Conservation (phyloP, 2,113 vertebrate genomes). For the Pongo pygmaeus region DNA sequence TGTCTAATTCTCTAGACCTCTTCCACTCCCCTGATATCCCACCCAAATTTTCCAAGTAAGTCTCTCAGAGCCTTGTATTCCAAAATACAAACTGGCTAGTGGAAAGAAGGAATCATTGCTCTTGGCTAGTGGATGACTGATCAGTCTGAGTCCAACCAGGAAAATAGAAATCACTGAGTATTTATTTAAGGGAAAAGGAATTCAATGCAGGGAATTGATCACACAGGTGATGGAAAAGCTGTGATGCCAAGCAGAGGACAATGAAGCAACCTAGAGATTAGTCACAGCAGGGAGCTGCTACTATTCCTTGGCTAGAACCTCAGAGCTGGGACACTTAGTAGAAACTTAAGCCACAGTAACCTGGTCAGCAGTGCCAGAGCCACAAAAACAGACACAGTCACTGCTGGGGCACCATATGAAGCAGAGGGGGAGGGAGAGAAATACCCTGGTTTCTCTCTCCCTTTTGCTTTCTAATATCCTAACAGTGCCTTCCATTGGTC, state of each 20-base stretch:
- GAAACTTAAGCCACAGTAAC: not conserved
- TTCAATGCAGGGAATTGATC: not conserved
- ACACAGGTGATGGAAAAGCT: not conserved
- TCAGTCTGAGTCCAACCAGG: not conserved
- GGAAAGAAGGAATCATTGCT: not conserved
- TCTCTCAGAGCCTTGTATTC: not conserved
- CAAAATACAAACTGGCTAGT: not conserved
- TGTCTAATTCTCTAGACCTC: not conserved
- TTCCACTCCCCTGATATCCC: not conserved
- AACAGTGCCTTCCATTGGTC: not conserved
- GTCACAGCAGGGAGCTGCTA: not conserved
- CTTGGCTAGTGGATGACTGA: not conserved
- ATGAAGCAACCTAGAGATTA: not conserved
- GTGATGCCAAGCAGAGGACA: not conserved
- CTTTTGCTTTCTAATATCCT: not conserved
- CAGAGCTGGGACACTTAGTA: not conserved
- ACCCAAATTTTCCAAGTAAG: not conserved
- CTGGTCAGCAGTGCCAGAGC: not conserved
- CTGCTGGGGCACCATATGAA: not conserved
- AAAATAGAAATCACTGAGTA: conserved; percentile 14
- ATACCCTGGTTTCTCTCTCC: not conserved
- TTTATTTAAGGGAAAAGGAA: conserved; percentile 53
- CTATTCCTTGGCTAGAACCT: not conserved
- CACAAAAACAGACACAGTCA: not conserved
- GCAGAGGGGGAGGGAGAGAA: not conserved